Evolutionary conservation across 2,797 vertebrate genomes (phyloP).

Genomic region (Sparus aurata): DNA sequence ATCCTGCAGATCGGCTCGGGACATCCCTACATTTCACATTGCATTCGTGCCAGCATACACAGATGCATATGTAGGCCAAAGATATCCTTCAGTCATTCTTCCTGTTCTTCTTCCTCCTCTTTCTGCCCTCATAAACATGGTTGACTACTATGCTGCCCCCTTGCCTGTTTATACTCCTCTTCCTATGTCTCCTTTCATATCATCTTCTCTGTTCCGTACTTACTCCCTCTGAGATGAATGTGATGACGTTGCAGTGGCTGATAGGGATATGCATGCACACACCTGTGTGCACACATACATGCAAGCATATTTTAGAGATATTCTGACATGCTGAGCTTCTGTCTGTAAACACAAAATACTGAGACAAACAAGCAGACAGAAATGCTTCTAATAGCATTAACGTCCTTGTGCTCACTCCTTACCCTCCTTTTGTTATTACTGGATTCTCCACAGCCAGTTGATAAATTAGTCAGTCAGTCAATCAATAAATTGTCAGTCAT

Average conservation of each 20-base stretch:
- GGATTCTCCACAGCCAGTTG: constrained; percentile 50
- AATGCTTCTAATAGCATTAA: not conserved
- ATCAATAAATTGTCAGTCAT: constrained; percentile 67
- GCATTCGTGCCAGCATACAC: constrained; percentile 13
- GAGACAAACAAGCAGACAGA: not conserved
- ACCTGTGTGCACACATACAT: constrained; percentile 19
- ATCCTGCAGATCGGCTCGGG: too few species aligned
- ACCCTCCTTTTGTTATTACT: constrained; percentile 33
- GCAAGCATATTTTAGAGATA: constrained; percentile 45
- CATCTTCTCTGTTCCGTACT: constrained; percentile 18
- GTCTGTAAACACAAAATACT: constrained; percentile 45
- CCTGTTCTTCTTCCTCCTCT: constrained; percentile 10
- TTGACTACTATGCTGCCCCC: constrained; percentile 1
- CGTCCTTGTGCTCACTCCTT: not conserved
- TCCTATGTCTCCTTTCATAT: constrained; percentile 11
- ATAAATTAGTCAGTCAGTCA: constrained; percentile 68
- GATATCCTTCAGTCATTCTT: not conserved
- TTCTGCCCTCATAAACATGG: constrained; percentile 12
- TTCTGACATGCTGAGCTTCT: constrained; percentile 54
- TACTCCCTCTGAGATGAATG: constrained; percentile 31
- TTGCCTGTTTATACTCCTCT: constrained; percentile 4
- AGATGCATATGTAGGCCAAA: constrained; percentile 6
- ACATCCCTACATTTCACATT: constrained; percentile 17
- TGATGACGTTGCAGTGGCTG: constrained; percentile 42
- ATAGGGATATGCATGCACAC: constrained; percentile 30